Conservation (phyloP, 1,140 invertebrate species). For the Eriosoma lanigerum region DNA sequence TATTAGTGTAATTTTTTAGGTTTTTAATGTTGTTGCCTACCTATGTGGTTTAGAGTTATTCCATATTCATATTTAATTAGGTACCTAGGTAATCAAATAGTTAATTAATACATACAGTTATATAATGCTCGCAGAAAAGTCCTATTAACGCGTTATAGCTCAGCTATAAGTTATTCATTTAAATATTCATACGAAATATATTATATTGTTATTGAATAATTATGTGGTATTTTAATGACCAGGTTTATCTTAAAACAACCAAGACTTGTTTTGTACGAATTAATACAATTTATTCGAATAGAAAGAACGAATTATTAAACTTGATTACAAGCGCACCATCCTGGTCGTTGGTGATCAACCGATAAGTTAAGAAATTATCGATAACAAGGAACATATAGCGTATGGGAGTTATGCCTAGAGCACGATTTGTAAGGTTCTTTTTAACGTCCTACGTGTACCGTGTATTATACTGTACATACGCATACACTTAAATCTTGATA, state of each 20-base stretch:
- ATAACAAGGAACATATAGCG: constrained; percentile 15
- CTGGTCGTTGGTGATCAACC: constrained; percentile 11
- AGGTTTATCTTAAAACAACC: background rate
- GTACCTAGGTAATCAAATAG: no score
- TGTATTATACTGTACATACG: background rate
- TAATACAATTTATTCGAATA: background rate
- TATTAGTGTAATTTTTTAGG: no score
- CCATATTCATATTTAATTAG: no score
- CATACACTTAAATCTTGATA: constrained; percentile 29
- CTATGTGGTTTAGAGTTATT: no score
- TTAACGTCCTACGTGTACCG: constrained; percentile 26
- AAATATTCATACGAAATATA: no score
- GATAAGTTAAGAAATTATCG: constrained; percentile 36
- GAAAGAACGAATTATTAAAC: constrained; percentile 16
- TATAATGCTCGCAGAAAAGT: no score
- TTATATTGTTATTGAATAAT: no score
- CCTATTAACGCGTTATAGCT: no score
- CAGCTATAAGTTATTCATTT: no score
- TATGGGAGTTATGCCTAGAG: constrained; percentile 40
- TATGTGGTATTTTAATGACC: background rate
- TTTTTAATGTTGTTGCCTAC: no score
- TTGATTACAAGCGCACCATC: constrained; percentile 2
- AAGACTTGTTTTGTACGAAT: constrained; percentile 17
- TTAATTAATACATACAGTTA: no score
- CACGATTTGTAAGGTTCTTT: constrained; percentile 17